Evolutionary conservation across 1,140 invertebrate species (phyloP), one percentile per base, ranked within the genome.

Genomic region (Polypedilum pembai): DNA sequence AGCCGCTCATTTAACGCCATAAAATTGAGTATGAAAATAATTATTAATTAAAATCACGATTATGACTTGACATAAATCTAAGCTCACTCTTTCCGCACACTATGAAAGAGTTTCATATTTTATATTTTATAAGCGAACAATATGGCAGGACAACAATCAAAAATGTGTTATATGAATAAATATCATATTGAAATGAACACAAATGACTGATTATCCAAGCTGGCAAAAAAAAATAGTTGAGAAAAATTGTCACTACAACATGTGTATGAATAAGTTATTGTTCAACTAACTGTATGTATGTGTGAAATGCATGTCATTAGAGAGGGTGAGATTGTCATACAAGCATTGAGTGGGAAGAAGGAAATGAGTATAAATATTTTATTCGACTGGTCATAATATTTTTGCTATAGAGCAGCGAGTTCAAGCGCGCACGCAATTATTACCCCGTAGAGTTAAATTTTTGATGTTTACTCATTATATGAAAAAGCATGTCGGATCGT

Each of bases 11-110:
- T 56, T 56, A 56, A 56, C 45, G 45, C 45, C 45, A 56, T 56
- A 56, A 56, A 56, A 56, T 56, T 33, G 24, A 12, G 20, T 69
- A 21, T 69, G 65, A 69, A 69, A 69, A 69, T 69, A 18, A 21
- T 20, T 69, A 20, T 69, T 69, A 69, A 69, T 69, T 69, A 69
- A 69, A 69, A 69, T 69, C 65, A 69, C 20, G 65, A 69, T 69
- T 69, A 20, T 21, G 65, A 69, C 17, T 69, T 20, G 65, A 20
- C 65, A 69, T 69, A 20, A 20, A 69, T 69, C 20, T 69, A 69
- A 69, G 8, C 65, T n/a, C n/a, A 56, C 12, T 15, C 45, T n/a
- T 12, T 56, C 12, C 8, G 12, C 12, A 56, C 15, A 56, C 12
- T 56, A 15, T 56, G 45, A 4, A 4, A 15, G 12, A 12, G 8